phyloP scores from a whole-genome alignment of 2,113 vertebrate species.

The Diphyllodes magnificus region DNA sequence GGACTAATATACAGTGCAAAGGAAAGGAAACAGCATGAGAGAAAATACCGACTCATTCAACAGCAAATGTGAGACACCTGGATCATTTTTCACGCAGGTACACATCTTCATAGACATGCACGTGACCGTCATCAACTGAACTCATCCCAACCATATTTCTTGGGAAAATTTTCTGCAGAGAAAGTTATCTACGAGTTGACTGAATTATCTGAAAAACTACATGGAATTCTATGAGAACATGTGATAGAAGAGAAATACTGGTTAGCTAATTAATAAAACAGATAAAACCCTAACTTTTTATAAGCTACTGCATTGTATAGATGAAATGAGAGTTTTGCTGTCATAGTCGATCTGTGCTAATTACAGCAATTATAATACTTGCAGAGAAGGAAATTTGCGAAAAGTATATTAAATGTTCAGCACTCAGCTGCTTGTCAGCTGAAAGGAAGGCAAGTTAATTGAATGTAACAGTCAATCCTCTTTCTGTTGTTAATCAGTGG shows the following conservation, averaged over 20 bases:
- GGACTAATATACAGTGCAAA: not conserved
- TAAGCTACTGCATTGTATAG: not conserved
- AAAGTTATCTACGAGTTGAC: not conserved
- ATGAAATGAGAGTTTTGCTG: slow-evolving; percentile 12
- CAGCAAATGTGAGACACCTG: not conserved
- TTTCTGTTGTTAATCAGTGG: slow-evolving; percentile 2
- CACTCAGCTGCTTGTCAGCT: not conserved
- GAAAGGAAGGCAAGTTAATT: slow-evolving; percentile 20
- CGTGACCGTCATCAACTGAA: not conserved
- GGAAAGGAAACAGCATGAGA: not conserved
- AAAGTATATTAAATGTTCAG: not conserved
- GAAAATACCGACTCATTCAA: not conserved
- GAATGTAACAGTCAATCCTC: slow-evolving; percentile 21
- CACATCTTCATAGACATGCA: not conserved
- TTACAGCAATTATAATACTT: slow-evolving; percentile 24
- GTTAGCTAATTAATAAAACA: not conserved
- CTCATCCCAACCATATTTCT: not conserved
- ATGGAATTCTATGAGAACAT: not conserved
- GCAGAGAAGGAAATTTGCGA: slow-evolving; percentile 10
- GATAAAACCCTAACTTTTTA: not conserved
- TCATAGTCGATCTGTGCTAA: slow-evolving; percentile 11
- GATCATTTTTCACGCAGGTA: not conserved
- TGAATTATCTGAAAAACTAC: not conserved
- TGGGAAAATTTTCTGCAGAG: not conserved
- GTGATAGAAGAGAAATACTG: not conserved